Conservation (phyloP, 2,113 vertebrate genomes). For the Ia io region DNA sequence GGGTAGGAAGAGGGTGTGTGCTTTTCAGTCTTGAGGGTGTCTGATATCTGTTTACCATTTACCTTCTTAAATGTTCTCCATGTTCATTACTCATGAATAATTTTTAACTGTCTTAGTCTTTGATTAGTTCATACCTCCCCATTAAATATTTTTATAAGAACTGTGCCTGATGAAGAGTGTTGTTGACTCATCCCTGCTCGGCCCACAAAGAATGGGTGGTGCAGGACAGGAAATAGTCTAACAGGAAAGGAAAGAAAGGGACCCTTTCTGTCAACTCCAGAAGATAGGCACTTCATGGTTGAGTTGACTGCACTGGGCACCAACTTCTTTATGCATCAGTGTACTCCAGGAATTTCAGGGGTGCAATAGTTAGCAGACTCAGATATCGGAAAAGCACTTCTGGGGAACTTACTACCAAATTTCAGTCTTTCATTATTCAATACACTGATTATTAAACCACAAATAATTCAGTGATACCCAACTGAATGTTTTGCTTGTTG, state of each 20-base stretch:
- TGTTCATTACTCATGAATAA: background rate
- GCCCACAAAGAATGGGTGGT: background rate
- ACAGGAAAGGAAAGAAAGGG: background rate
- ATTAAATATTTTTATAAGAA: background rate
- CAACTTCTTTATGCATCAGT: background rate
- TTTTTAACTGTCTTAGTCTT: background rate
- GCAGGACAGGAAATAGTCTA: background rate
- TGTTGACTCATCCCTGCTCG: background rate
- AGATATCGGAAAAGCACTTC: background rate
- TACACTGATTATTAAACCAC: background rate
- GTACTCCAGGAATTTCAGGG: background rate
- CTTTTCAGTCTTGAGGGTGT: slow-evolving; percentile 15
- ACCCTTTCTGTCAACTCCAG: background rate
- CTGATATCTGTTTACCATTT: slow-evolving; percentile 22
- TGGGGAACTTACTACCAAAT: background rate
- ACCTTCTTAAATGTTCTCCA: background rate
- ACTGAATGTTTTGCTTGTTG: background rate
- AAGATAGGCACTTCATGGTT: background rate
- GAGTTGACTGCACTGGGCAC: background rate
- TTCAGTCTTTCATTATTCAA: background rate
- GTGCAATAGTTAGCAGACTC: background rate
- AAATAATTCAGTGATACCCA: slow-evolving; percentile 11
- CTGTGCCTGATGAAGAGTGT: background rate
- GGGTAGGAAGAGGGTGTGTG: background rate
- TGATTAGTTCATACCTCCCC: background rate